phyloP scores from a whole-genome alignment of 2,888 invertebrate genomes.

The Minunthozetes semirufus region DNA sequence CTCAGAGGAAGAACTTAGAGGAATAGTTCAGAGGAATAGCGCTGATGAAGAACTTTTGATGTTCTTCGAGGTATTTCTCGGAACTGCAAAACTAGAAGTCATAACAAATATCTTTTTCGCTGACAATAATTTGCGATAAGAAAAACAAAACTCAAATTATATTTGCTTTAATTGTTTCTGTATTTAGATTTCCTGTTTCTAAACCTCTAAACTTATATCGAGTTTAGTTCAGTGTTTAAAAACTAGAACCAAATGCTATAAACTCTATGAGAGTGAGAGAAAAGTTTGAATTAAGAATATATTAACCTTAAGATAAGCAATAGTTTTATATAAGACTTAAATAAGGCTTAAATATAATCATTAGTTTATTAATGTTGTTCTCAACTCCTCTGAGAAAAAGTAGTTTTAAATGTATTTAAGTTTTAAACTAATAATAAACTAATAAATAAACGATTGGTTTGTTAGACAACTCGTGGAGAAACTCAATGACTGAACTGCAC shows the following conservation, averaged over 20 bases:
- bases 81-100: too few species aligned
- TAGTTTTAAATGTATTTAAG: background rate
- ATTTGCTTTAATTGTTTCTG: too few species aligned
- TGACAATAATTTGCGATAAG: too few species aligned
- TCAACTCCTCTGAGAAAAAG: background rate
- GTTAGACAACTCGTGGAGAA: background rate
- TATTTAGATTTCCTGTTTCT: too few species aligned
- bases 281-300: background rate
- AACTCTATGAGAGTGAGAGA: background rate
- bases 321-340: background rate
- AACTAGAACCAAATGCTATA: background rate
- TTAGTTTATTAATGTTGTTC: background rate
- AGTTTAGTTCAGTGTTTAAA: background rate
- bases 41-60: too few species aligned
- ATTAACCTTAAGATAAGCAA: background rate
- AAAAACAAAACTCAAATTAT: too few species aligned
- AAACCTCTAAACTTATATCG: too few species aligned
- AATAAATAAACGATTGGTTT: slow-evolving; percentile 2
- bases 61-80: too few species aligned
- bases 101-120: too few species aligned
- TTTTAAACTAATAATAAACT: background rate
- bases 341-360: background rate
- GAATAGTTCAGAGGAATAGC: too few species aligned
- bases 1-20: too few species aligned
- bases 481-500: slow-evolving; percentile 6